These are phyloP conservation scores for Drosophila macrospina DNA, from an alignment of 2,888 invertebrate species.

Conservation along the genomic window DNA sequence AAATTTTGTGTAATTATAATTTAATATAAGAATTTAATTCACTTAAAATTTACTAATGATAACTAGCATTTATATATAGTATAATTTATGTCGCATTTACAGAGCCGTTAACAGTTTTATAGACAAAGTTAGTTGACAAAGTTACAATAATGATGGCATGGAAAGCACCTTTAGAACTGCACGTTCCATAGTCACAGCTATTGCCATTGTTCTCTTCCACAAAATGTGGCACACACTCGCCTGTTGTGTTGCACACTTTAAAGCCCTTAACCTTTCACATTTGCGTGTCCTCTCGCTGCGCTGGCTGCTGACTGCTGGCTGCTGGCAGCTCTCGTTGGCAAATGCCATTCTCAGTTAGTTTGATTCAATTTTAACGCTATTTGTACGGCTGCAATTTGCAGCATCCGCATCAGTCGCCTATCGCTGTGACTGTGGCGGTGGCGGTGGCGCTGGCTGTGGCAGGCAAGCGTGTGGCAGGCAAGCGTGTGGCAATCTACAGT, in stretches of 20 bases:
- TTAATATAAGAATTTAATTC: neutral
- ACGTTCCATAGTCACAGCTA: neutral
- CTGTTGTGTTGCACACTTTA: slow-evolving; percentile 42
- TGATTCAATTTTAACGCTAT: slow-evolving; percentile 72
- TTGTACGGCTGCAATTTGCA: slow-evolving; percentile 64
- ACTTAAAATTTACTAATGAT: neutral
- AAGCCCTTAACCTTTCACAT: slow-evolving; percentile 72
- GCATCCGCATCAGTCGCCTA: slow-evolving; percentile 37
- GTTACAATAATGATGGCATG: slow-evolving; percentile 1
- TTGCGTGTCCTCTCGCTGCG: slow-evolving; percentile 43
- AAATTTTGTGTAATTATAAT: too few relatives aligned
- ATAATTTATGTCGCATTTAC: neutral
- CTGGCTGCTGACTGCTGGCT: too few relatives aligned
- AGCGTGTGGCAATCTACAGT: neutral
- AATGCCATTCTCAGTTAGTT: slow-evolving; percentile 55
- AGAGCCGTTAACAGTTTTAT: slow-evolving; percentile 7
- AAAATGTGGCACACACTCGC: slow-evolving; percentile 26
- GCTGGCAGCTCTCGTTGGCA: slow-evolving; percentile 1
- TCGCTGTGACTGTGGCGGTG: too few relatives aligned
- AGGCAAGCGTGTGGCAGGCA: neutral
- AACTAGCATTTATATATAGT: too few relatives aligned
- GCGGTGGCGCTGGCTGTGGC: slow-evolving; percentile 27
- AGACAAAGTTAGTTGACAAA: slow-evolving; percentile 14
- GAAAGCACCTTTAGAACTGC: neutral
- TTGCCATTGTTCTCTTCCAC: slow-evolving; percentile 15